Percentiles rank a stretch among this genome's conserved stretches.
These are phyloP conservation scores for Schlechtendalia chinensis DNA, from an alignment of 1,140 invertebrate genomes.

Conservation along the genomic window DNA sequence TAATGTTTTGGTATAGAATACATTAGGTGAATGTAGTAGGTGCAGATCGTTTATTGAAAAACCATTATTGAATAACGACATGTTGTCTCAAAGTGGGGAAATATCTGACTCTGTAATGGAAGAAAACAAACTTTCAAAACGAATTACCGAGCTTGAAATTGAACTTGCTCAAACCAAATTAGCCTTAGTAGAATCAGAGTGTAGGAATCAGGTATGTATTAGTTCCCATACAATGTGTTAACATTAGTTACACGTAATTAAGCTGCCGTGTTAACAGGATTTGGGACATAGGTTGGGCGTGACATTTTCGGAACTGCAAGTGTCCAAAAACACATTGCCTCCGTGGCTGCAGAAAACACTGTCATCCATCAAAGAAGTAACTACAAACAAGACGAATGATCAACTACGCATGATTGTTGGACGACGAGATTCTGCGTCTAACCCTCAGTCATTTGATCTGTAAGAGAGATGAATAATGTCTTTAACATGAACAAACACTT, in stretches of 20 bases:
- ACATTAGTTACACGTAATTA: conserved; percentile 15
- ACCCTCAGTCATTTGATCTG: conserved; percentile 19
- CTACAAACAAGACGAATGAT: conserved; percentile 54
- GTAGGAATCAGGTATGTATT: conserved; percentile 79
- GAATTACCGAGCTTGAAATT: conserved; percentile 87
- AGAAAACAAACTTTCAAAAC: conserved; percentile 58
- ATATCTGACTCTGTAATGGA: conserved; percentile 35
- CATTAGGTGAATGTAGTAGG: conserved; percentile 52
- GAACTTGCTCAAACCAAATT: conserved; percentile 95
- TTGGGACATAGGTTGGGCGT: conserved; percentile 87
- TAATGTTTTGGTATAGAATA: conserved; percentile 47
- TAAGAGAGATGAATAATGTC: not conserved
- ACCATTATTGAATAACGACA: conserved; percentile 51
- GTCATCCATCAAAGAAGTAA: conserved; percentile 68
- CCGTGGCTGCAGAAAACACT: conserved; percentile 90
- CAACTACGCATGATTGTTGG: conserved; percentile 40
- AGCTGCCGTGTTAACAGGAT: conserved; percentile 63
- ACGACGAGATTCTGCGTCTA: conserved; percentile 33
- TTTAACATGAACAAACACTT: conserved; percentile 21
- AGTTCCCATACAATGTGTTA: not conserved
- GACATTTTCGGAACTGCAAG: conserved; percentile 76
- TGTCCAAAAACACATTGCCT: conserved; percentile 72
- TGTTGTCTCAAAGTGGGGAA: not conserved
- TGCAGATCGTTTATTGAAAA: conserved; percentile 49
- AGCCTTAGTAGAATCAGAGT: conserved; percentile 94